Percentiles rank a stretch among this genome's conserved stretches.
These are phyloP conservation scores for Hippoglossus hippoglossus DNA, from an alignment of 2,797 vertebrate species.

Conservation along the genomic window DNA sequence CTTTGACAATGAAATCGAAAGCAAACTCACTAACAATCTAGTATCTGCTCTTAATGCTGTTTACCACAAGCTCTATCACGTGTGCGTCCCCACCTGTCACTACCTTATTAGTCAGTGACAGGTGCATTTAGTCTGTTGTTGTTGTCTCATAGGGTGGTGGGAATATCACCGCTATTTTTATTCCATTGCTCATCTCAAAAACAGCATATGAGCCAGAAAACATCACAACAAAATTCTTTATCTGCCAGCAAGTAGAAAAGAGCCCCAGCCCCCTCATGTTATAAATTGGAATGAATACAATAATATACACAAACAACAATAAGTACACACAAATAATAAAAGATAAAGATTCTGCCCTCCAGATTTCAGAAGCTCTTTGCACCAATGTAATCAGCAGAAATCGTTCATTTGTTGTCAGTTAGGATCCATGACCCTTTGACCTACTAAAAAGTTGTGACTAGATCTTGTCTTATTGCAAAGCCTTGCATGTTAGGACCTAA, in stretches of 20 bases:
- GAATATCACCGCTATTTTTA: background rate
- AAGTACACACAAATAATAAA: too few species aligned
- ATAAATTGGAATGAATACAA: too few species aligned
- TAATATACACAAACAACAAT: too few species aligned
- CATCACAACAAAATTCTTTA: background rate
- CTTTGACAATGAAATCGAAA: slow-evolving; percentile 6
- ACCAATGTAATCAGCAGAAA: slow-evolving; percentile 70
- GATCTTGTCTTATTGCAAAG: slow-evolving; percentile 13
- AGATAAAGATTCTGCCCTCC: too few species aligned
- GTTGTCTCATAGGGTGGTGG: too few species aligned
- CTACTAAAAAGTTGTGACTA: too few species aligned
- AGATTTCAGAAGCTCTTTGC: slow-evolving; percentile 41
- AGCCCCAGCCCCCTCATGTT: background rate
- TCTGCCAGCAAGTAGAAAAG: background rate
- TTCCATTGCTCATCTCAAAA: background rate
- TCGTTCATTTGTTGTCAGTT: slow-evolving; percentile 32
- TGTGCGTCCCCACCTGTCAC: background rate
- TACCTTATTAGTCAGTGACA: background rate
- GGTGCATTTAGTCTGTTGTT: background rate
- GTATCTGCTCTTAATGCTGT: background rate
- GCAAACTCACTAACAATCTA: slow-evolving; percentile 4
- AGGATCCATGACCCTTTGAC: background rate
- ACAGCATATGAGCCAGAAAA: background rate
- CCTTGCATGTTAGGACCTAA: background rate
- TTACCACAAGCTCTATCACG: slow-evolving; percentile 10